Percentiles rank a stretch among this genome's conserved stretches.
These are phyloP conservation scores for Anorthoa munda DNA, from an alignment of 2,888 invertebrate genomes.

Conservation along the genomic window DNA sequence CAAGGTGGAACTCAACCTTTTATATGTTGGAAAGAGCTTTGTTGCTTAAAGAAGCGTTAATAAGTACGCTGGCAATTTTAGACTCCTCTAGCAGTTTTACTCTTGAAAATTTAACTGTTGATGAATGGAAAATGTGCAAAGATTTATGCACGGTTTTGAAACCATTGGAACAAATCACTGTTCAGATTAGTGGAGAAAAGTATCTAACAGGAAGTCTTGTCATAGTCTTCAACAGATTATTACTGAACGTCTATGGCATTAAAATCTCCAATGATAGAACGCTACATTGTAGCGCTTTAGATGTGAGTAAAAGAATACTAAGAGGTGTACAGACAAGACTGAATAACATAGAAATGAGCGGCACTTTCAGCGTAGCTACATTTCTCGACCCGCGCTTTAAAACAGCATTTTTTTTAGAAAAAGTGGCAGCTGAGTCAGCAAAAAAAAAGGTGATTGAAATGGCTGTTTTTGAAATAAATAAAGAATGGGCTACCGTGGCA, in stretches of 20 bases:
- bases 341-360: conserved; percentile 19
- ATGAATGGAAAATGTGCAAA: conserved; percentile 24
- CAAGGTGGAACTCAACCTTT: background rate
- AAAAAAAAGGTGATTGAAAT: conserved; percentile 15
- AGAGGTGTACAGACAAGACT: conserved; percentile 14
- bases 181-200: conserved; percentile 27
- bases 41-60: conserved; percentile 17
- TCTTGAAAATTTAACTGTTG: conserved; percentile 16
- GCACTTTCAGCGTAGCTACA: conserved; percentile 12
- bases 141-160: conserved; percentile 28
- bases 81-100: conserved; percentile 21
- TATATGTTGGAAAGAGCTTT: conserved; percentile 17
- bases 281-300: conserved; percentile 2
- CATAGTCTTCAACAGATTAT: conserved; percentile 11
- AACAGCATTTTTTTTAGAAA: conserved; percentile 8
- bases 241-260: conserved; percentile 2
- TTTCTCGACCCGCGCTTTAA: conserved; percentile 23
- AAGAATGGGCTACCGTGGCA: conserved; percentile 11
- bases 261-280: conserved; percentile 2
- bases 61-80: conserved; percentile 24
- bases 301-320: conserved; percentile 5
- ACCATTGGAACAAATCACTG: conserved; percentile 25
- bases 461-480: conserved; percentile 14
- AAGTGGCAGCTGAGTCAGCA: background rate
- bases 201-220: conserved; percentile 14